These are phyloP conservation scores for Zhuqinia jingwanae DNA, from an alignment of 2,888 invertebrate genomes.

Conservation along the genomic window DNA sequence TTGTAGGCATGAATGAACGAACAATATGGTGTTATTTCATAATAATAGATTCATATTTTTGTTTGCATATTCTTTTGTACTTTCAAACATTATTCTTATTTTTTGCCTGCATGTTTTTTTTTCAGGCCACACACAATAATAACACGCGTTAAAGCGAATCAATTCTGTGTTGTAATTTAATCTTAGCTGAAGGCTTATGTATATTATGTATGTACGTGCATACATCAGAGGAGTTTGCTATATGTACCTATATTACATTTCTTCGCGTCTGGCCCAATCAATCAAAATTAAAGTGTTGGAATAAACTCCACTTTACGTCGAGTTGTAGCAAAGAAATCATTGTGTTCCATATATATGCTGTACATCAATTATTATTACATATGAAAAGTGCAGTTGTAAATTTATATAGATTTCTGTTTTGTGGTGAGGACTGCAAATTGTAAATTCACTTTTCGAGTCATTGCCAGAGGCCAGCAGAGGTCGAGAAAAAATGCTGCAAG, in stretches of 20 bases:
- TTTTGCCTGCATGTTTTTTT: not conserved
- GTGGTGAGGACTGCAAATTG: not conserved
- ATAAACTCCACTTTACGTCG: not conserved
- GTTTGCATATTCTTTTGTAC: no score
- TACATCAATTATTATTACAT: not conserved
- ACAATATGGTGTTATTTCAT: no score
- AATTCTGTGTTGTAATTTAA: not conserved
- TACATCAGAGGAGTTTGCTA: constrained; percentile 6
- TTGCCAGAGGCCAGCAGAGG: not conserved
- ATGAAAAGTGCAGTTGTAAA: not conserved
- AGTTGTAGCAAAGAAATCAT: not conserved
- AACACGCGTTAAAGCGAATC: not conserved
- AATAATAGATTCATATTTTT: no score
- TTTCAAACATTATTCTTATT: no score
- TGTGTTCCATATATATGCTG: not conserved
- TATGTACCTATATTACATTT: not conserved
- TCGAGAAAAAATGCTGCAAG: not conserved
- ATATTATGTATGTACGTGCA: not conserved
- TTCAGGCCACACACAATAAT: not conserved
- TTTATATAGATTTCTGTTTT: not conserved
- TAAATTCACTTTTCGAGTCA: no score
- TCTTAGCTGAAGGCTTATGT: not conserved
- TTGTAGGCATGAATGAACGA: no score
- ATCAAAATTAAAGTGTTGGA: not conserved
- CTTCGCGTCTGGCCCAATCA: constrained; percentile 13